Base-by-base conservation (phyloP, 2,888 invertebrate genomes). In the Chaetogeoica ovagalla region DNA sequence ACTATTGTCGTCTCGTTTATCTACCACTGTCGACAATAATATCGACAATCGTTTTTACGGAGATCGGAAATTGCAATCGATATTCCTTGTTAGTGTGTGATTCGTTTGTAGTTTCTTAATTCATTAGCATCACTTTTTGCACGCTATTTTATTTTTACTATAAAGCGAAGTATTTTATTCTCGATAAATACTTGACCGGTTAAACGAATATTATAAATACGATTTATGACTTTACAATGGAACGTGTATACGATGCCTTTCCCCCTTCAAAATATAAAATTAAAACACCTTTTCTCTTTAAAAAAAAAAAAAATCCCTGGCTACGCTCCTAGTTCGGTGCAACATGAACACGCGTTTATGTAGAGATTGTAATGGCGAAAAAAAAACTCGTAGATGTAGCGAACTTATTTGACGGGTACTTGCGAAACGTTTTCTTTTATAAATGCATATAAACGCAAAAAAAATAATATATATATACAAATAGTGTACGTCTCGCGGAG, bases 401-500 rank as follows among this genome's bases (percentile, higher is more conserved):
- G 63, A 74, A 74, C 48, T 13, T 13, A 48, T 55, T 74, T 65
- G 74, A 74, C 52, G 37, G 63, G 21, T 63, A 65, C 74, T 73
- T 63, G 59, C 66, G 59, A 68, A 68, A 68, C n/a, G 48, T 68
- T 68, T 59, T 68, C 68, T 23, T 66, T n/a, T 59, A 30, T 57
- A 66, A 11, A 48, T 48, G 15, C 48, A 15, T 48, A 48, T 48
- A 48, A 13, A 48, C 48, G 15, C 66, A 48, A 59, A 76, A 48
- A 59, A 76, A 68, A 48, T 30, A 65, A 11, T 55, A 55, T 19
- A 19, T 19, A 55, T 55, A 55, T 52, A 30, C 30, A 30, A 30
- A 30, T 30, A 30, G 30, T 48, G 19, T 48, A 63, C 17, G 30
- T 21, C 21, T n/a, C 13, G 37, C 52, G 23, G 63, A 30, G 17